A percentile compares a stretch with the other conserved stretches of the same genome.
Evolutionary conservation across 23 tunicate genomes (phyloP).

Genomic region (Botrylloides violaceus): DNA sequence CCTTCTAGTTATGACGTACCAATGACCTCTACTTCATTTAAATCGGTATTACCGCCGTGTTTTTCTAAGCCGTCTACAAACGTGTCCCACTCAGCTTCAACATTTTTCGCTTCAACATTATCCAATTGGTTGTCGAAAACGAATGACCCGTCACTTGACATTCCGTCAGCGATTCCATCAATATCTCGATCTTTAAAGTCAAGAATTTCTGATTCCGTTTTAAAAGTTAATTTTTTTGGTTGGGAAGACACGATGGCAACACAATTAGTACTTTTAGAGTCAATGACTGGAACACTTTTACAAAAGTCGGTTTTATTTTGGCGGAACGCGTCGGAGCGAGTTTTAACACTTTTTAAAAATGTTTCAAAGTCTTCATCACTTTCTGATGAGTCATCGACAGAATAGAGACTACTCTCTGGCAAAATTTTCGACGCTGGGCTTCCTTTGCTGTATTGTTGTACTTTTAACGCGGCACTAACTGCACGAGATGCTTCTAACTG

Average conservation of each 20-base stretch:
- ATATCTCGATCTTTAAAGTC: slow-evolving; percentile 9
- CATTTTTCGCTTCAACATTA: neutral
- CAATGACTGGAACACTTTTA: neutral
- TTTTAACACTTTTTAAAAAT: slow-evolving; percentile 62
- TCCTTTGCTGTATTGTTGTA: slow-evolving; percentile 13
- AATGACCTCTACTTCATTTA: no score
- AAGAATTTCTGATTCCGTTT: neutral
- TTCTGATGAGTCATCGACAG: slow-evolving; percentile 48
- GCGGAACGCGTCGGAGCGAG: slow-evolving; percentile 68
- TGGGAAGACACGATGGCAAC: slow-evolving; percentile 4
- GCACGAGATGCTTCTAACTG: slow-evolving; percentile 73
- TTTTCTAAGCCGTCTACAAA: slow-evolving; percentile 43
- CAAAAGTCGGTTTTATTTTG: slow-evolving; percentile 15
- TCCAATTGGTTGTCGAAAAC: slow-evolving; percentile 17
- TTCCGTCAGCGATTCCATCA: slow-evolving; percentile 70
- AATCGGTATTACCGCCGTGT: no score
- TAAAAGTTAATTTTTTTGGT: neutral
- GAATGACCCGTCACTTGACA: slow-evolving; percentile 68
- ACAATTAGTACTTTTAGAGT: neutral
- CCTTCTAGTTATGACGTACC: no score
- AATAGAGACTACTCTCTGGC: slow-evolving; percentile 11
- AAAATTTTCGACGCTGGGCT: neutral
- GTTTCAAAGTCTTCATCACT: slow-evolving; percentile 84
- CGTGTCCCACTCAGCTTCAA: slow-evolving; percentile 48
- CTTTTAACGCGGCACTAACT: slow-evolving; percentile 19